Evolutionary conservation across 2,113 vertebrate species (phyloP), one percentile per base, ranked within the genome.

Genomic region (Cariama cristata): DNA sequence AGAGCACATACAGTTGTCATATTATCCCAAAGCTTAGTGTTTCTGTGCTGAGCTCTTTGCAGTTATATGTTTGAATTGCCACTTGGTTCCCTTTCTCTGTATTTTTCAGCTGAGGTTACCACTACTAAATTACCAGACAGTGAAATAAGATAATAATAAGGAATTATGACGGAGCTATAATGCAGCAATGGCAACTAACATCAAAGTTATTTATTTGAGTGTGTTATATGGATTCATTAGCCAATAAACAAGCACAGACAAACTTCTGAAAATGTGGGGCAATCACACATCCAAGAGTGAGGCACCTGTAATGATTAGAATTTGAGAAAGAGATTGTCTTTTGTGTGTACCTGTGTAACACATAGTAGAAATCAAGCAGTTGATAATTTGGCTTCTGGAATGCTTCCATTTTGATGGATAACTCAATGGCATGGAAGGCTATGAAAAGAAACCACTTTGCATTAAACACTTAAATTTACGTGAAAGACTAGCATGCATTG

Each of bases 301-400:
- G 60, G 44, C 27, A 67, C 23, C n/a, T 79, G 40, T 68, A 77
- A 63, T 44, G 12, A 53, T 52, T 21, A 44, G 42, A 49, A 77
- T 15, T 18, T 85, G 38, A 44, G 14, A 40, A 64, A 17, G 45
- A 93, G 9, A 32, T 14, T 33, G 11, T 79, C 77, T 24, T 71
- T 73, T 74, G 45, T 45, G 62, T 77, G 28, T 93, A 56, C 66
- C 55, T 82, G 30, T 56, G 40, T 88, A 72, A 55, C 8, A 30
- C 8, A 74, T 62, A 38, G 72, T 68, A 73, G 93, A 93, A 90
- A 93, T 67, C 63, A 47, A 95, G 88, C n/a, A 76, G 64, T 71
- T 79, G 47, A 56, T 71, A 85, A 96, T 93, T 95, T 96, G 83
- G 20, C 72, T 97, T 91, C 91, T 97, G 86, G 55, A 59, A 82